phyloP scores from a whole-genome alignment of 2,888 invertebrate genomes.

The Drosophila histrio region DNA sequence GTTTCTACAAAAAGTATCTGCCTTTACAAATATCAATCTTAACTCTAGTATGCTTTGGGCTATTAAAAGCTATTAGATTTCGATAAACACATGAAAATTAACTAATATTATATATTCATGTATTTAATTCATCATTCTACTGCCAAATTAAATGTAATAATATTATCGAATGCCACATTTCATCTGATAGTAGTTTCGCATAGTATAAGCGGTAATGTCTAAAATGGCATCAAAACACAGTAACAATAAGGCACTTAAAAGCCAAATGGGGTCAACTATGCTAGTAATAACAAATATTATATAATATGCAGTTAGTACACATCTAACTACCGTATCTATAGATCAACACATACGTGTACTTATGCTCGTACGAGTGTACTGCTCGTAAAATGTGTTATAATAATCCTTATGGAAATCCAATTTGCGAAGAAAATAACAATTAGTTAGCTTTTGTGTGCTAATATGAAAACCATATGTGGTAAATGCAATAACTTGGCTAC shows the following conservation, averaged over 20 bases:
- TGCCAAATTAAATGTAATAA: slow-evolving; percentile 30
- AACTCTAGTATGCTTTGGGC: neutral
- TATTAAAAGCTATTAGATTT: slow-evolving; percentile 15
- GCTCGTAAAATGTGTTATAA: slow-evolving; percentile 35
- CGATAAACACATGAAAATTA: slow-evolving; percentile 21
- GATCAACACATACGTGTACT: slow-evolving; percentile 26
- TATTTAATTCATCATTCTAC: neutral
- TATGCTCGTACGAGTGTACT: neutral
- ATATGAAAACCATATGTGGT: slow-evolving; percentile 60
- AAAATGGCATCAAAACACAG: slow-evolving; percentile 11
- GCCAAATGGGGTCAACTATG: slow-evolving; percentile 6
- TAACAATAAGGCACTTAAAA: slow-evolving; percentile 37
- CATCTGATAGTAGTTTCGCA: slow-evolving; percentile 23
- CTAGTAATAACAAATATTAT: slow-evolving; percentile 41
- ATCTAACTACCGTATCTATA: slow-evolving; percentile 15
- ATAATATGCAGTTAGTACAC: slow-evolving; percentile 16
- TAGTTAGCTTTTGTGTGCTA: slow-evolving; percentile 66
- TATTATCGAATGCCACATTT: slow-evolving; percentile 32
- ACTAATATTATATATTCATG: slow-evolving; percentile 4
- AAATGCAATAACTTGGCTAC: slow-evolving; percentile 68
- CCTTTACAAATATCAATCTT: neutral
- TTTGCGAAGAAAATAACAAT: slow-evolving; percentile 77
- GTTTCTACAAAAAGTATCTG: neutral
- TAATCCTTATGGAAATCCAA: slow-evolving; percentile 73
- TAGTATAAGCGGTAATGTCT: slow-evolving; percentile 32